Evolutionary conservation across 2,113 vertebrate species (phyloP).

Genomic region (Sula dactylatra): DNA sequence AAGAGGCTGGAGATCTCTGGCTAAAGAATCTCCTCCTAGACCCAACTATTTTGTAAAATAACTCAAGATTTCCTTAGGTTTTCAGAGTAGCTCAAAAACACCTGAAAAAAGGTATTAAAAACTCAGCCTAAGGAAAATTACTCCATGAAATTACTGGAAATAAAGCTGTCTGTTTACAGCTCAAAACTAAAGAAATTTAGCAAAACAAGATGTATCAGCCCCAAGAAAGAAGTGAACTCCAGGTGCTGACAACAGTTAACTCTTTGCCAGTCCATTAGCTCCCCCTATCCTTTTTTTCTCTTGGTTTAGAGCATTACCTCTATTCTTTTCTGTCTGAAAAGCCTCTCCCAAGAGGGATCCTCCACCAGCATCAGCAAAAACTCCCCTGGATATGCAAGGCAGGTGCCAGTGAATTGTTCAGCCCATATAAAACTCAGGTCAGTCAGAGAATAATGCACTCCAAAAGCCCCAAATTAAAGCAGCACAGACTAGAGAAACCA

Average conservation of each 20-base stretch:
- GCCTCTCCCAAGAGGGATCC: background rate
- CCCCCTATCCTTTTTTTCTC: fast-evolving
- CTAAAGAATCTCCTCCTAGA: background rate
- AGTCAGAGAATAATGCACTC: background rate
- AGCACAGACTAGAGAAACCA: background rate
- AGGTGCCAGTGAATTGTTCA: background rate
- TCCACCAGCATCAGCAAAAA: background rate
- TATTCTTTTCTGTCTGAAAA: background rate
- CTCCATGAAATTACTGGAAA: background rate
- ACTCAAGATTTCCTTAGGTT: background rate
- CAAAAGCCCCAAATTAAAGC: background rate
- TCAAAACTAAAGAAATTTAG: background rate
- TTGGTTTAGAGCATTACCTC: background rate
- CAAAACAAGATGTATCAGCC: background rate
- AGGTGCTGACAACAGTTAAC: background rate
- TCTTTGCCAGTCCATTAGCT: background rate
- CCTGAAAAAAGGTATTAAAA: background rate
- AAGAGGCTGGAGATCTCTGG: background rate
- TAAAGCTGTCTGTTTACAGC: background rate
- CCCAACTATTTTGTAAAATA: background rate
- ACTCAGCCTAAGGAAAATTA: background rate
- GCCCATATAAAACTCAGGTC: background rate
- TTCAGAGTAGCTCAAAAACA: background rate
- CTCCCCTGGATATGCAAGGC: background rate
- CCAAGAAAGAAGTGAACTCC: background rate